A percentile compares a stretch with the other conserved stretches of the same genome.
Conservation (phyloP, 2,888 invertebrate genomes). For the Noctua pronuba region DNA sequence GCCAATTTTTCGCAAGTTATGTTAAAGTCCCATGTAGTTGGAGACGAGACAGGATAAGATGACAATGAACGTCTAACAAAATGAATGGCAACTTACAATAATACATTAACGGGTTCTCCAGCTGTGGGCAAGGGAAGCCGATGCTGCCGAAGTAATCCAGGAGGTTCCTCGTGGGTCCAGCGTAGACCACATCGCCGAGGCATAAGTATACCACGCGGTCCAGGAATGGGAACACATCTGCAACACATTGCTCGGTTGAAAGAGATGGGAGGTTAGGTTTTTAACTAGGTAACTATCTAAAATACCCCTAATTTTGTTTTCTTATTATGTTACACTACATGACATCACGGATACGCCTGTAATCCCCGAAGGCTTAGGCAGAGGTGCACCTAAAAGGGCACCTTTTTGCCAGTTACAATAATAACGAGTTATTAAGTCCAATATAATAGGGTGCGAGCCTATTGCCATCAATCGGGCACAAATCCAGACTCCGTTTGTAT, state of each 20-base stretch:
- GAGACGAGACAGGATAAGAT: neutral
- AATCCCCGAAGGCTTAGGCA: neutral
- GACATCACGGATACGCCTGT: neutral
- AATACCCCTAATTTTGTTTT: no score
- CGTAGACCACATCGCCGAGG: conserved; percentile 97
- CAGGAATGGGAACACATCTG: conserved; percentile 98
- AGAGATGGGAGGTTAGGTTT: neutral
- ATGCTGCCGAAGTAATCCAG: conserved; percentile 98
- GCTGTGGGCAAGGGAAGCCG: conserved; percentile 98
- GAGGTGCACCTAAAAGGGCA: no score
- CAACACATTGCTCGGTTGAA: conserved; percentile 30
- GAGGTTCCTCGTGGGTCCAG: conserved; percentile 97
- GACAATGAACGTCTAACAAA: neutral
- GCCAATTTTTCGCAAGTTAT: neutral
- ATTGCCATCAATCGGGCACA: no score
- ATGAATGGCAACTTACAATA: conserved; percentile 93
- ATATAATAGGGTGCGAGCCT: neutral
- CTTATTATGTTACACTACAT: no score
- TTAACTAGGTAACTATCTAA: no score
- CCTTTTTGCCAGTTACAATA: neutral
- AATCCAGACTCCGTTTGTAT: no score
- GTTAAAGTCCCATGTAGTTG: neutral
- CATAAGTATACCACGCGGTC: conserved; percentile 97
- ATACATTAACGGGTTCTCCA: conserved; percentile 99
- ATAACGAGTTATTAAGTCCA: no score